Evolutionary conservation across 2,113 vertebrate genomes (phyloP), one percentile per base, ranked within the genome.

Genomic region (Corythornis cristatus): DNA sequence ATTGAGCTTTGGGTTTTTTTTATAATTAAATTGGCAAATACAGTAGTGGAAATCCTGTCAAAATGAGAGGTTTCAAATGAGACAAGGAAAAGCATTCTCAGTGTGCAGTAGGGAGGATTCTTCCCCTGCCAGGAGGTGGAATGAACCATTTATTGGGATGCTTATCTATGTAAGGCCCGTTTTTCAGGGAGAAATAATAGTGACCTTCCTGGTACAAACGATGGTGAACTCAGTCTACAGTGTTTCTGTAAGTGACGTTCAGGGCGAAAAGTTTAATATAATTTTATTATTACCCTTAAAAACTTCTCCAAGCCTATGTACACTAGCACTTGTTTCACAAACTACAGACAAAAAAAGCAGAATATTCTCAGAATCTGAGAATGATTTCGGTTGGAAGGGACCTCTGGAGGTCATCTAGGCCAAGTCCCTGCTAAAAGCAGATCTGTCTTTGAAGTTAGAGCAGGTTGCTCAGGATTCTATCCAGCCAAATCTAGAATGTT

Each of bases 301-400:
- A 77, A 61, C 56, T 76, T 83, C 89, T 79, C 65, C 66, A 84
- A 73, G 37, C 19, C 22, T 91, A 57, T 57, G 19, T 58, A 56
- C 1, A 1, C 9, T 66, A 83, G 64, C 51, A 87, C 15, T 84
- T 86, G n/a, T 65, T 82, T 89, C 42, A 42, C 14, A 58, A 89
- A 43, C 37, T 86, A 56, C 22, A 80, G 78, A 77, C 45, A 77
- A 58, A 89, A 8, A 76, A 33, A 80, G 40, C 25, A 80, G 28
- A 93, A 96, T 71, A 88, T 93, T 93, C 64, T 91, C 75, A 91
- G 85, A 93, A 62, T 91, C 33, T 85, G 62, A 91, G 79, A 87
- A 83, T 8, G 10, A 88, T 89, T 94, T 94, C 66, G 26, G 3
- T 88, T 83, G 88, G 88, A 94, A 94, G 64, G 25, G 35, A 80